phyloP scores from a whole-genome alignment of 2,888 invertebrate species.

The Coenonympha glycerion region DNA sequence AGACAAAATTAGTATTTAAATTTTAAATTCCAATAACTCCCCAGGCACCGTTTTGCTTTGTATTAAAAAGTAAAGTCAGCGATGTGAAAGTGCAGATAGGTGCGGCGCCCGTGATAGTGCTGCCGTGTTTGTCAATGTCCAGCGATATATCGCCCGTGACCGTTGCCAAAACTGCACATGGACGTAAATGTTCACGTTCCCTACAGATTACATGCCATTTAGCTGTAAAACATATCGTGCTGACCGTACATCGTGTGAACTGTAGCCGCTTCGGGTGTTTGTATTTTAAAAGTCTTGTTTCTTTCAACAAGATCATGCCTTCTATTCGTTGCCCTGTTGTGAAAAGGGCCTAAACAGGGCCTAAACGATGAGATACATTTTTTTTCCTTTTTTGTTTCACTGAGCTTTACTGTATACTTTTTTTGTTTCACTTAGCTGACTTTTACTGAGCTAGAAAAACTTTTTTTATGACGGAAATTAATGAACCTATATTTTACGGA shows the following conservation, averaged over 20 bases:
- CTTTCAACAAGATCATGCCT: neutral
- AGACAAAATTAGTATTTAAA: no score
- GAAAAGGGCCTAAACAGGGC: no score
- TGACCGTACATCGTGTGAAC: neutral
- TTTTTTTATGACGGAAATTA: no score
- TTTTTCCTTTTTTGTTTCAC: no score
- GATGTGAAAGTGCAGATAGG: slow-evolving; percentile 54
- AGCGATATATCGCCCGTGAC: slow-evolving; percentile 53
- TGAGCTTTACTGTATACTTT: no score
- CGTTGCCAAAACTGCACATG: slow-evolving; percentile 51
- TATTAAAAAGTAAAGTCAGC: neutral
- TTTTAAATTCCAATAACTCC: no score
- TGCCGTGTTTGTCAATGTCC: slow-evolving; percentile 61
- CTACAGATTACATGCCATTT: slow-evolving; percentile 23
- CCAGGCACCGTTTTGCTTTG: no score
- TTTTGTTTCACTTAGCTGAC: no score
- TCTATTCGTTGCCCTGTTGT: no score
- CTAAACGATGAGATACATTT: no score
- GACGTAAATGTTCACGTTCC: slow-evolving; percentile 41
- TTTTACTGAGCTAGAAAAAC: no score
- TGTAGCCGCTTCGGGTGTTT: neutral
- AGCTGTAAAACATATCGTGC: slow-evolving; percentile 13
- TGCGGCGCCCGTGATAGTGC: slow-evolving; percentile 52
- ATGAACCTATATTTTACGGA: no score
- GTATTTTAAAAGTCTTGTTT: neutral